Evolutionary conservation across 2,888 invertebrate species (phyloP).

Genomic region (Trichopria drosophilae): DNA sequence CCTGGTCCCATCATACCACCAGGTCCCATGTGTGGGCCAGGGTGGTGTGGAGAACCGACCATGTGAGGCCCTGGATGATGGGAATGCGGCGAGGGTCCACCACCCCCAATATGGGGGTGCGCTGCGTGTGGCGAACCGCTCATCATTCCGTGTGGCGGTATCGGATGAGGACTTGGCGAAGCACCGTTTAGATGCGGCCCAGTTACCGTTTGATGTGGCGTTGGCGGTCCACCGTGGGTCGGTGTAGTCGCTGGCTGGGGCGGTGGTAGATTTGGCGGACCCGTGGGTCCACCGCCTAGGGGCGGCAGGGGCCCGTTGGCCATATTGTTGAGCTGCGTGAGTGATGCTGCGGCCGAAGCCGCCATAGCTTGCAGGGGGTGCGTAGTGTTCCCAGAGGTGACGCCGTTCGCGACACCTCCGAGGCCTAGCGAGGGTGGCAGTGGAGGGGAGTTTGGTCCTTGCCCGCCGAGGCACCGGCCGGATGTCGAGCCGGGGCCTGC

Average conservation of each 20-base stretch:
- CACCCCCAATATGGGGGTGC: conserved; percentile 53
- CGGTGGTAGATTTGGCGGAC: conserved; percentile 50
- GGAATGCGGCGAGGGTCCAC: conserved; percentile 55
- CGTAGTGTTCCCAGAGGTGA: conserved; percentile 37
- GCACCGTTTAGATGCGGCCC: conserved; percentile 55
- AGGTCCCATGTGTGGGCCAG: conserved; percentile 55
- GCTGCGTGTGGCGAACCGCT: conserved; percentile 54
- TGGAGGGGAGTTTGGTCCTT: conserved; percentile 57
- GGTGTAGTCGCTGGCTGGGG: conserved; percentile 56
- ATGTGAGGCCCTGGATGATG: conserved; percentile 55
- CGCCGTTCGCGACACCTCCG: conserved; percentile 28
- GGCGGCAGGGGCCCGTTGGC: conserved; percentile 56
- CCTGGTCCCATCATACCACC: conserved; percentile 45
- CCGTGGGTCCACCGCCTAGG: conserved; percentile 49
- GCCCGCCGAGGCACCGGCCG: conserved; percentile 66
- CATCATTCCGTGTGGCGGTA: conserved; percentile 56
- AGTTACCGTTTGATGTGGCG: conserved; percentile 49
- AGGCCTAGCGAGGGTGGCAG: conserved; percentile 52
- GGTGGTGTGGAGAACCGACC: conserved; percentile 56
- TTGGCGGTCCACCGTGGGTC: conserved; percentile 54
- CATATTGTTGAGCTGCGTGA: conserved; percentile 57
- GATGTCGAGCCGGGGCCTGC: conserved; percentile 61
- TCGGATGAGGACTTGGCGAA: conserved; percentile 54
- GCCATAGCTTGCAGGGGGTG: conserved; percentile 57
- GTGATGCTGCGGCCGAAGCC: conserved; percentile 52